Conservation (phyloP, 2,888 invertebrate genomes). For the Harpagoxenus sublaevis region DNA sequence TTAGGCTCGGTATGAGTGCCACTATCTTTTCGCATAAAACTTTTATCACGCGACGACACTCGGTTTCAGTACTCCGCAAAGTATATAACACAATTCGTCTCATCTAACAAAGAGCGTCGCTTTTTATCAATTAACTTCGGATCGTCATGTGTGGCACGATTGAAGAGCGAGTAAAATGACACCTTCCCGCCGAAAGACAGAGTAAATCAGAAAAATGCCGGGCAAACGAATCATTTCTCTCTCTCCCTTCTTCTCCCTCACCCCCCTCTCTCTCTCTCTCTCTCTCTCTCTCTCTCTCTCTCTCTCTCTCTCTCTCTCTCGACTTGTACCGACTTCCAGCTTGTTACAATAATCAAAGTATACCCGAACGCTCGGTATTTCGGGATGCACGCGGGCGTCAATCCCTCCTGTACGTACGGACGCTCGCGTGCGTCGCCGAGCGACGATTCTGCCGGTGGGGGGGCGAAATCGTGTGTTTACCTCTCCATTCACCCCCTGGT, state of each 20-base stretch:
- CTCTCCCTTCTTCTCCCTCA: neutral
- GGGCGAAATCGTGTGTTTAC: constrained; percentile 79
- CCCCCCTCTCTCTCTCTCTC: neutral
- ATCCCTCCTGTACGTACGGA: constrained; percentile 52
- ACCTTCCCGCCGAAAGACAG: neutral
- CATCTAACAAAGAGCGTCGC: no score
- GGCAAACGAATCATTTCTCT: neutral
- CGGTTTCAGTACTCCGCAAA: neutral
- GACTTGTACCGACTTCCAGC: neutral
- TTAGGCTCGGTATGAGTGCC: neutral
- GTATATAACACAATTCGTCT: neutral
- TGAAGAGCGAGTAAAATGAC: neutral
- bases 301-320: neutral
- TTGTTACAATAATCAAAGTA: constrained; percentile 5
- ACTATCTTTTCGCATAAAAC: constrained; percentile 3
- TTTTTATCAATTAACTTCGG: neutral
- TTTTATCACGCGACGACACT: neutral
- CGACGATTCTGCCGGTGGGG: constrained; percentile 56
- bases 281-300: neutral
- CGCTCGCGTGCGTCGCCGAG: constrained; percentile 40
- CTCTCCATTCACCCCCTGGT: constrained; percentile 74
- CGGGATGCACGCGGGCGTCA: constrained; percentile 10
- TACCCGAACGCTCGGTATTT: neutral
- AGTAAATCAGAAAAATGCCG: neutral
- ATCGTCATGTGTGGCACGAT: neutral